Base-by-base conservation (phyloP, 2,113 vertebrate species). In the Chaenogobius annularis region DNA sequence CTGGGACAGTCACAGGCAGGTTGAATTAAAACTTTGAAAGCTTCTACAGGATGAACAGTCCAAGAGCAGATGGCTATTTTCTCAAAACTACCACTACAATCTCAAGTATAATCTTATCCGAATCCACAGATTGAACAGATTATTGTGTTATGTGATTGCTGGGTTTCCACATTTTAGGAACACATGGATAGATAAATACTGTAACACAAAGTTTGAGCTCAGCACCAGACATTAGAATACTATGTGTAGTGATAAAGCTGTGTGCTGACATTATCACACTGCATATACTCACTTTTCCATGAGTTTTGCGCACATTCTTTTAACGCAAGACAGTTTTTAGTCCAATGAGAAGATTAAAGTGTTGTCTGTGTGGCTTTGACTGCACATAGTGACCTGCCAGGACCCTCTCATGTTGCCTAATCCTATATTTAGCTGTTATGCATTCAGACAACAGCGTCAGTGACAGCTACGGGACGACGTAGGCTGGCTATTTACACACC, bases 401-500 rank as follows among this genome's bases (percentile, higher is more conserved):
- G 66, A 73, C 69, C 69, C 54, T 77, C 79, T 82, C 78, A 65
- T 56, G 19, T 70, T 80, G 80, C 83, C 31, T 64, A 0, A 31
- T 50, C 79, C 87, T 90, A 92, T 84, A 90, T 88, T 83, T 89
- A 91, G 85, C 85, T 13, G 67, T 62, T 78, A 50, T 70, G 72
- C 71, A 81, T 83, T 85, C 74, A 70, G 69, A 66, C 52, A 48
- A 66, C 72, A 77, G 77, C 68, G 80, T 81, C 72, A 62, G 8
- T 19, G 75, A 74, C 70, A 75, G 66, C 31, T 19, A 10, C 10
- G 56, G 68, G 48, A 66, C 66, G 78, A 75, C 73, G 79, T 67
- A 15, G 22, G 23, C 1, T 26, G 54, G 3, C 73, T 59, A 23
- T 64, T 67, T 12, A 20, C 1, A 22, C 35, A 31, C 26, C 4